Percentiles rank a stretch among this genome's conserved stretches.
phyloP scores from a whole-genome alignment of 2,113 vertebrate species.

The Prionailurus bengalensis region DNA sequence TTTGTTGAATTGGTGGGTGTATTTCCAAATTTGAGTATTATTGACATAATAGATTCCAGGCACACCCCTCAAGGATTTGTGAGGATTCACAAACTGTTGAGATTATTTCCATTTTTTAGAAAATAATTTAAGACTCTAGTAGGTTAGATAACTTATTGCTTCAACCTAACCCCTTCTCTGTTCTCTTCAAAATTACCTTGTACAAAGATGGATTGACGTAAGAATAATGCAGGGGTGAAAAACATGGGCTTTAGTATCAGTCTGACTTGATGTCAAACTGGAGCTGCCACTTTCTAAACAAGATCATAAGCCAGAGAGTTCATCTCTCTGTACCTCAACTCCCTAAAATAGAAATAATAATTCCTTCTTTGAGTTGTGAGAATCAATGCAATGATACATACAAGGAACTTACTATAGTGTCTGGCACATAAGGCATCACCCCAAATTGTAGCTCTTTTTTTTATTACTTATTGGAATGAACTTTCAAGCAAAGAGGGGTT shows the following conservation, averaged over 20 bases:
- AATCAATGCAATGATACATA: not conserved
- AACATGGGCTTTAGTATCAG: not conserved
- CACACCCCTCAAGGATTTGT: not conserved
- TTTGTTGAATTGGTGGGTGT: not conserved
- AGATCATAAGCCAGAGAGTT: not conserved
- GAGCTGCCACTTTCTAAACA: not conserved
- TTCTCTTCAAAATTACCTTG: constrained; percentile 2
- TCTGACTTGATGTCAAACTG: not conserved
- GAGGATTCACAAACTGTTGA: not conserved
- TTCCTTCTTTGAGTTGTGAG: not conserved
- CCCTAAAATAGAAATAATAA: not conserved
- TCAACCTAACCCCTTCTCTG: not conserved
- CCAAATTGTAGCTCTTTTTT: not conserved
- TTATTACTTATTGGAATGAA: not conserved
- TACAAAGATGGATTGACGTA: not conserved
- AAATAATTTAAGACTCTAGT: not conserved
- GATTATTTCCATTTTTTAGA: constrained; percentile 30
- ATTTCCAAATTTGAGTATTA: not conserved
- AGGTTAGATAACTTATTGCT: not conserved
- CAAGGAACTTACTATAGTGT: not conserved
- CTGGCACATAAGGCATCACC: not conserved
- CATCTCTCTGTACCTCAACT: not conserved
- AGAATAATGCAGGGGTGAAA: not conserved
- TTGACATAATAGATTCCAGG: not conserved
- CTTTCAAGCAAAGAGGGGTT: not conserved